Conservation (phyloP, 2,888 invertebrate species). For the Cosmia trapezina region DNA sequence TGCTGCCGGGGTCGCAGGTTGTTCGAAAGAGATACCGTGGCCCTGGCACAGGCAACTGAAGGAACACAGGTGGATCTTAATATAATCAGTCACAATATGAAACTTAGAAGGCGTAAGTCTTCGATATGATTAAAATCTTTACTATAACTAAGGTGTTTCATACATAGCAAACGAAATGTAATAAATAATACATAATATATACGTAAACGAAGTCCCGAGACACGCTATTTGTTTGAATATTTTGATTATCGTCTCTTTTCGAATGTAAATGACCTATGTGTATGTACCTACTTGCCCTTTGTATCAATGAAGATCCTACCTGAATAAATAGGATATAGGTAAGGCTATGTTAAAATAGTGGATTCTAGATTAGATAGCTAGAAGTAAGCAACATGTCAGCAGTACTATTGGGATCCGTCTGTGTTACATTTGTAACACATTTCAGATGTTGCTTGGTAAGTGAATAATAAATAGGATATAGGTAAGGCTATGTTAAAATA, state of each 20-base stretch:
- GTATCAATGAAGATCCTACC: slow-evolving; percentile 33
- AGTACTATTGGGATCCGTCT: slow-evolving; percentile 32
- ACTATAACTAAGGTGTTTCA: slow-evolving; percentile 10
- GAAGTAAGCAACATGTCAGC: slow-evolving; percentile 24
- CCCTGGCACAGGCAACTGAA: too few species aligned
- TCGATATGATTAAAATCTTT: neutral
- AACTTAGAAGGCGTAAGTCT: neutral
- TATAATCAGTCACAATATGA: too few species aligned
- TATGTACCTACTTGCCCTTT: slow-evolving; percentile 51
- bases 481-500: slow-evolving; percentile 26
- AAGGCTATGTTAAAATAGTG: slow-evolving; percentile 26
- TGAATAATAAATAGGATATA: slow-evolving; percentile 70
- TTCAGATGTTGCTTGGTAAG: slow-evolving; percentile 73
- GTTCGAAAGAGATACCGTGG: too few species aligned
- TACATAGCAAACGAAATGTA: slow-evolving; percentile 12
- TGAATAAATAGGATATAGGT: slow-evolving; percentile 33
- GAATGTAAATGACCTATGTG: slow-evolving; percentile 59
- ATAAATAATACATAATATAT: slow-evolving; percentile 36
- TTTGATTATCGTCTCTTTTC: slow-evolving; percentile 50
- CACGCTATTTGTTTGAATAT: slow-evolving; percentile 53
- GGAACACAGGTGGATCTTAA: too few species aligned
- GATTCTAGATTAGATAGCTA: neutral
- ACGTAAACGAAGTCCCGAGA: slow-evolving; percentile 34
- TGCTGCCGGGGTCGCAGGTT: too few species aligned
- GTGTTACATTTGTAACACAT: slow-evolving; percentile 58